These are phyloP conservation scores for Glaucopsyche alexis DNA, from an alignment of 2,888 invertebrate species.

Conservation along the genomic window DNA sequence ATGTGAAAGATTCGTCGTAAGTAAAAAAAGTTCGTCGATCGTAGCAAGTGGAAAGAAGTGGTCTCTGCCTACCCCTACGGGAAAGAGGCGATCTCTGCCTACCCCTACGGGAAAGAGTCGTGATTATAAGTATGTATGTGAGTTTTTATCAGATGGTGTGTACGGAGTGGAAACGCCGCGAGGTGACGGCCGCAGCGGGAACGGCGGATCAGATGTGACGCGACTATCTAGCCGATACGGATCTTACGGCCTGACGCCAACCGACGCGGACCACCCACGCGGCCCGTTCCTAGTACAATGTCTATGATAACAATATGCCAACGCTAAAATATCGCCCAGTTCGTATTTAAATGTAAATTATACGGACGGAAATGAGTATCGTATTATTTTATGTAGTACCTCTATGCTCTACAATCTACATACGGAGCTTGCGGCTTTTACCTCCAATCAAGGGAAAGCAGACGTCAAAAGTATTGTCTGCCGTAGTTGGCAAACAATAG, in stretches of 20 bases:
- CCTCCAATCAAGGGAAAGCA: slow-evolving; percentile 8
- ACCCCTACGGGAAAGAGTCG: too few relatives aligned
- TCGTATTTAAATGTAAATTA: slow-evolving; percentile 13
- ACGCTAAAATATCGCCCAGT: slow-evolving; percentile 13
- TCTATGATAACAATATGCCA: slow-evolving; percentile 19
- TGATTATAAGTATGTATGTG: too few relatives aligned
- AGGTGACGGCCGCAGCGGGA: slow-evolving; percentile 64
- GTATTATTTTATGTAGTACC: neutral
- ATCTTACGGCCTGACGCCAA: slow-evolving; percentile 58
- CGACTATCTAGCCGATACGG: slow-evolving; percentile 73
- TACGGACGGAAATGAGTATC: slow-evolving; percentile 6
- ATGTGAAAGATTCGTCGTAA: too few relatives aligned
- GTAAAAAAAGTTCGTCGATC: too few relatives aligned
- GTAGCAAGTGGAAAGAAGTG: too few relatives aligned
- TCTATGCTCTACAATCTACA: neutral
- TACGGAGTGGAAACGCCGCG: slow-evolving; percentile 52
- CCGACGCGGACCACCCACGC: slow-evolving; percentile 26
- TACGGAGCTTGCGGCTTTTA: neutral
- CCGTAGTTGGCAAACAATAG: neutral
- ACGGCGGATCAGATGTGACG: slow-evolving; percentile 69
- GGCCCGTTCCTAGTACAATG: slow-evolving; percentile 15
- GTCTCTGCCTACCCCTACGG: too few relatives aligned
- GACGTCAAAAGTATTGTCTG: neutral
- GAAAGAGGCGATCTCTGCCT: too few relatives aligned
- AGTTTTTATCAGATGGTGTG: slow-evolving; percentile 41